phyloP scores from a whole-genome alignment of 2,888 invertebrate species.

The Diadegma fenestrale region DNA sequence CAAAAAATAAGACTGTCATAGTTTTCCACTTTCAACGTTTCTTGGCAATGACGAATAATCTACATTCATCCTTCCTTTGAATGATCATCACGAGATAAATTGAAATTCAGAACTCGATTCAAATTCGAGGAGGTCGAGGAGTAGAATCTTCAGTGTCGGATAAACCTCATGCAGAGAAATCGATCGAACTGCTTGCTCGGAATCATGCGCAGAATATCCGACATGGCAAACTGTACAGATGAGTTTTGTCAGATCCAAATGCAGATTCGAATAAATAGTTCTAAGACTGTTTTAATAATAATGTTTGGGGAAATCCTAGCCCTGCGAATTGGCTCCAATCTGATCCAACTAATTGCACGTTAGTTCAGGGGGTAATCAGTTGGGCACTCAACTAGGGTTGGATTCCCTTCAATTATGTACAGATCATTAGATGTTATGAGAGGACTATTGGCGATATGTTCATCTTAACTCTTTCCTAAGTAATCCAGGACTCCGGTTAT shows the following conservation, averaged over 20 bases:
- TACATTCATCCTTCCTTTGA: too few species aligned
- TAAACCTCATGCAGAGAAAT: neutral
- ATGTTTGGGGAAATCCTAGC: too few species aligned
- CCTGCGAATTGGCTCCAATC: conserved; percentile 21
- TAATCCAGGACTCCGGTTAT: conserved; percentile 32
- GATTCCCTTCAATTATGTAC: conserved; percentile 16
- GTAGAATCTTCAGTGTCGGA: neutral
- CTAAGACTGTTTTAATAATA: too few species aligned
- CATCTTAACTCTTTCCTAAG: conserved; percentile 7
- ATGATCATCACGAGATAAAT: neutral
- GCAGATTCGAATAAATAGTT: too few species aligned
- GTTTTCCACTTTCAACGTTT: neutral
- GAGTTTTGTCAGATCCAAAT: neutral
- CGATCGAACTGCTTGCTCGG: neutral
- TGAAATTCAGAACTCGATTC: neutral
- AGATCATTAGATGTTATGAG: neutral
- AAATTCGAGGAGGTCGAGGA: neutral
- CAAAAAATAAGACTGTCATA: neutral
- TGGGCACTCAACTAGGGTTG: neutral
- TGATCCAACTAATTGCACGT: conserved; percentile 34
- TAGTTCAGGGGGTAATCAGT: neutral
- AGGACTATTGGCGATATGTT: conserved; percentile 12
- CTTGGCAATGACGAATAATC: neutral
- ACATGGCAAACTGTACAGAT: neutral
- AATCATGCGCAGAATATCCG: conserved; percentile 15